Evolutionary conservation across 53 echinoderm and acorn worm genomes (phyloP).

Genomic region (Paelopatides confundens): DNA sequence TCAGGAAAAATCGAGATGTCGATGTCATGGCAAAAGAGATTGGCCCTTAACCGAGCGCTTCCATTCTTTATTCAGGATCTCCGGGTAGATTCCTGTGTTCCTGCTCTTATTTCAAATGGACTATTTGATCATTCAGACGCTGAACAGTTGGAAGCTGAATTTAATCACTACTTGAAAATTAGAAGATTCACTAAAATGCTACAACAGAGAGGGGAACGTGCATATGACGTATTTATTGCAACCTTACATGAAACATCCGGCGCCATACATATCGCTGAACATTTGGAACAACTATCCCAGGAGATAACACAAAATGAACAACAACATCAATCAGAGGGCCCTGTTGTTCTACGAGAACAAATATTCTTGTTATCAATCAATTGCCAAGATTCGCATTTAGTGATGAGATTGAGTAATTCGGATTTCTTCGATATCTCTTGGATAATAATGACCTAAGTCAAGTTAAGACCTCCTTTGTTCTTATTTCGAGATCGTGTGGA

Average conservation of each 20-base stretch:
- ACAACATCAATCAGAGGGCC: too few relatives aligned
- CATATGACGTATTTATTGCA: not conserved
- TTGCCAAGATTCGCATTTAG: too few relatives aligned
- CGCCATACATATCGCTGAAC: not conserved
- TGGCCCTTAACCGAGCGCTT: not conserved
- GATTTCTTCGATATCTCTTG: too few relatives aligned
- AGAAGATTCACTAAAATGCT: not conserved
- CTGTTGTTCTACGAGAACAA: too few relatives aligned
- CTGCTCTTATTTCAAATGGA: not conserved
- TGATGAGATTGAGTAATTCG: too few relatives aligned
- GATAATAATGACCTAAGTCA: too few relatives aligned
- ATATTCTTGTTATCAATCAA: too few relatives aligned
- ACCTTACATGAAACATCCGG: not conserved
- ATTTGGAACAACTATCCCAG: not conserved
- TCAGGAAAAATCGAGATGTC: not conserved
- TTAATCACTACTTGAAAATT: not conserved
- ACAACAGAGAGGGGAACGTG: slow-evolving; percentile 4
- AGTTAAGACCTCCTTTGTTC: too few relatives aligned
- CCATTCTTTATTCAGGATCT: not conserved
- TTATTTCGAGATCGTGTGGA: too few relatives aligned
- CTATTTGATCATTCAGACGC: not conserved
- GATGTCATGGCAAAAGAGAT: not conserved
- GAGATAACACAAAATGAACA: too few relatives aligned
- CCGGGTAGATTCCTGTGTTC: not conserved
- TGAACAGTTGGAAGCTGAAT: not conserved